Percentiles rank a stretch among this genome's conserved stretches.
These are phyloP conservation scores for Heteromyza rotundicornis DNA, from an alignment of 2,888 invertebrate species.

Conservation along the genomic window DNA sequence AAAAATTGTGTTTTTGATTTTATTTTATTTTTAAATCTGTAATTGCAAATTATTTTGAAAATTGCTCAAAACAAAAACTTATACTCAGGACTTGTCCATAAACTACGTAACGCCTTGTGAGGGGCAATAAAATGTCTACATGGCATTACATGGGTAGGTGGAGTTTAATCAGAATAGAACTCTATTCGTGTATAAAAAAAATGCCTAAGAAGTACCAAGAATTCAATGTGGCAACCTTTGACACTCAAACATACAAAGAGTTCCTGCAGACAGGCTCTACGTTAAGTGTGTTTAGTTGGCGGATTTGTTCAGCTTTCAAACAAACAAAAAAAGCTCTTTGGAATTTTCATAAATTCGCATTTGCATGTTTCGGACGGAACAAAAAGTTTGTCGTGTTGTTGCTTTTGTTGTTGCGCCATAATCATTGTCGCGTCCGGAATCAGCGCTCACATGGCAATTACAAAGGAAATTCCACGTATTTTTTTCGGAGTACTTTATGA, in stretches of 20 bases:
- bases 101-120: too few species aligned
- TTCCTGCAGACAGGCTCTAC: conserved; percentile 5
- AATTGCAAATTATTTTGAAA: too few species aligned
- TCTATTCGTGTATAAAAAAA: too few species aligned
- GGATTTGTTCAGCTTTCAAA: background rate
- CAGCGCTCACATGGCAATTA: conserved; percentile 1
- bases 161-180: too few species aligned
- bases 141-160: too few species aligned
- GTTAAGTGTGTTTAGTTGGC: background rate
- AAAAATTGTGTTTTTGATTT: too few species aligned
- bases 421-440: conserved; percentile 15
- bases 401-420: conserved; percentile 4
- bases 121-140: too few species aligned
- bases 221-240: conserved; percentile 17
- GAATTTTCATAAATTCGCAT: conserved; percentile 48
- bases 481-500: background rate
- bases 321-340: conserved; percentile 13
- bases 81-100: too few species aligned
- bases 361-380: conserved; percentile 24
- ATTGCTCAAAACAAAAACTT: too few species aligned
- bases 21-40: too few species aligned
- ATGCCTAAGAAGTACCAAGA: too few species aligned
- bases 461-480: conserved; percentile 23
- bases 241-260: conserved; percentile 7
- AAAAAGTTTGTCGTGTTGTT: conserved; percentile 7